phyloP scores from a whole-genome alignment of 1,140 invertebrate species.

The Elymnias hypermnestra region DNA sequence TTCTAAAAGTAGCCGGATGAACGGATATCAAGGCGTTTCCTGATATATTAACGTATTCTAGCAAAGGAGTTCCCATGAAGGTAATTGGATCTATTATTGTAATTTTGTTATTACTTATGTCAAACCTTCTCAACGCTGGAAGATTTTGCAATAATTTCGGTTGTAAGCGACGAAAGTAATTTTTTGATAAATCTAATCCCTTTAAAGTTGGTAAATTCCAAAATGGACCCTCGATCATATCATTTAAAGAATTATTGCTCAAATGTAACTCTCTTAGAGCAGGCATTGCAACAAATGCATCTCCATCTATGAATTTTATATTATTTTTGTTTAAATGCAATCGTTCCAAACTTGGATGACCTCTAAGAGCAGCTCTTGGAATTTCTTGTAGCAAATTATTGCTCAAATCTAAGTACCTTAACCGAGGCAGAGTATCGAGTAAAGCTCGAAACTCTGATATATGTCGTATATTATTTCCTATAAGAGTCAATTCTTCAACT shows the following conservation, averaged over 20 bases:
- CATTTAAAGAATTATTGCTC: conserved; percentile 85
- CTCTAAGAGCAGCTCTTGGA: conserved; percentile 83
- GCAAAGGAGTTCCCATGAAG: conserved; percentile 81
- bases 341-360: conserved; percentile 86
- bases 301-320: conserved; percentile 82
- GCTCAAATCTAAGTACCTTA: conserved; percentile 86
- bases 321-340: conserved; percentile 88
- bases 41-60: conserved; percentile 88
- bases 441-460: conserved; percentile 83
- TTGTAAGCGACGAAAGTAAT: conserved; percentile 84
- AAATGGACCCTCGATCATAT: conserved; percentile 80
- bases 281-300: conserved; percentile 88
- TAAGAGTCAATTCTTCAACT: conserved; percentile 85
- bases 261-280: conserved; percentile 87
- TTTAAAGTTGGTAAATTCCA: conserved; percentile 90
- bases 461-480: conserved; percentile 85
- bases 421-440: conserved; percentile 84
- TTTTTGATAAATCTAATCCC: conserved; percentile 87
- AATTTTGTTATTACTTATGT: conserved; percentile 87
- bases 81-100: conserved; percentile 82
- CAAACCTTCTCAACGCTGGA: conserved; percentile 84
- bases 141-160: conserved; percentile 83
- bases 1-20: conserved; percentile 85
- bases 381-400: conserved; percentile 85
- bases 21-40: conserved; percentile 81